Evolutionary conservation across 2,888 invertebrate genomes (phyloP), one percentile per base, ranked within the genome.

Genomic region (Volucella bombylans): DNA sequence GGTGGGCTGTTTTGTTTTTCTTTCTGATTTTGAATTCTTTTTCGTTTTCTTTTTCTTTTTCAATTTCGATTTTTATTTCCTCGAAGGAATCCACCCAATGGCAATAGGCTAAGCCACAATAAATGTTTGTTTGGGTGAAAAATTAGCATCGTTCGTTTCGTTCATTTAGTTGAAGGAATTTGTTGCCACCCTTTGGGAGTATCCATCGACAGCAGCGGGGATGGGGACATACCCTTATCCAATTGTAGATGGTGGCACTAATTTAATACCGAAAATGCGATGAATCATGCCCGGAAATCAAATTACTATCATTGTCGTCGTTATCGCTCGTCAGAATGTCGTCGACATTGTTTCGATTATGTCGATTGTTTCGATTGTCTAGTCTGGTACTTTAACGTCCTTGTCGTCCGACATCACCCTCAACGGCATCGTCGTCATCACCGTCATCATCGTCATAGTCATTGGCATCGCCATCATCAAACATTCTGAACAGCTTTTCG

Each of bases 261-360:
- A 86, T 82, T 82, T 82, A 67, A 78, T 78, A 73, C 72, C 82
- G 50, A 86, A 85, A 85, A 73, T 69, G 77, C 77, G 77, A 82
- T 86, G 86, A 86, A 77, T 86, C 86, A 86, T 86, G 82, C 65
- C 59, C 65, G 77, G 86, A 82, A 86, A 82, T 86, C 86, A 78
- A 86, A 86, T 86, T 86, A 86, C 86, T 61, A 82, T 82, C 82
- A 82, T 86, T 73, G 41, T 50, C 57, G 77, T 82, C 82, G 82
- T 86, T 80, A 82, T 77, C 82, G 71, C 65, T 81, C 52, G 81
- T 71, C 67, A 31, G 31, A 72, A 59, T 62, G 77, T 77, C 81
- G 77, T 61, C 68, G 85, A 85, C 81, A 81, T 85, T 85, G 81
- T 85, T 81, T 81, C 81, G 64, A 80, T 80, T 62, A 67, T 61